Evolutionary conservation across 2,888 invertebrate genomes (phyloP).

Genomic region (Ctenicera cuprea): DNA sequence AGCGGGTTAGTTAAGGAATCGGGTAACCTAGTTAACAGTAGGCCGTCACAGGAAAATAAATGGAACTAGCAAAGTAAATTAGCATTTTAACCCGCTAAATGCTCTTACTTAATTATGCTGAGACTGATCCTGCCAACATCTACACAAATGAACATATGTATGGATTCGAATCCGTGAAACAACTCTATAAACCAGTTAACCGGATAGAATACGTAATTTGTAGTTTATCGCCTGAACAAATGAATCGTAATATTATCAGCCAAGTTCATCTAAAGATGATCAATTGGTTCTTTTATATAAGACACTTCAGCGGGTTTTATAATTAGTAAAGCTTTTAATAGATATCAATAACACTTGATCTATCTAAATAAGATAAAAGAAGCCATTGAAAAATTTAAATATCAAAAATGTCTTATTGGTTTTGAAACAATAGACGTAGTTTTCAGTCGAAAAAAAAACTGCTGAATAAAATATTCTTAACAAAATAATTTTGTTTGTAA

Average conservation of each 20-base stretch:
- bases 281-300: slow-evolving; percentile 13
- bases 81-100: slow-evolving; percentile 27
- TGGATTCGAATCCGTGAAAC: slow-evolving; percentile 14
- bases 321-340: slow-evolving; percentile 12
- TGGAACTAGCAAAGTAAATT: slow-evolving; percentile 21
- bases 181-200: slow-evolving; percentile 26
- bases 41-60: slow-evolving; percentile 18
- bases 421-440: too few relatives aligned
- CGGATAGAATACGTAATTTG: slow-evolving; percentile 21
- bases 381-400: too few relatives aligned
- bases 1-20: slow-evolving; percentile 25
- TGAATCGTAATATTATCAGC: slow-evolving; percentile 5
- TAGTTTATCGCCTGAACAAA: slow-evolving; percentile 19
- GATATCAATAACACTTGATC: background rate
- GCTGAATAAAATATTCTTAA: too few relatives aligned
- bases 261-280: slow-evolving; percentile 15
- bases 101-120: slow-evolving; percentile 24
- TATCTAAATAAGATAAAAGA: background rate
- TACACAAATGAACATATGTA: slow-evolving; percentile 15
- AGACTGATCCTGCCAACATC: slow-evolving; percentile 7
- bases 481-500: too few relatives aligned
- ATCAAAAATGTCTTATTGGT: too few relatives aligned
- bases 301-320: slow-evolving; percentile 1
- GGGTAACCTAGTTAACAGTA: slow-evolving; percentile 26
- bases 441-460: too few relatives aligned